Evolutionary conservation across 1,140 invertebrate species (phyloP).

Genomic region (Cydia splendana): DNA sequence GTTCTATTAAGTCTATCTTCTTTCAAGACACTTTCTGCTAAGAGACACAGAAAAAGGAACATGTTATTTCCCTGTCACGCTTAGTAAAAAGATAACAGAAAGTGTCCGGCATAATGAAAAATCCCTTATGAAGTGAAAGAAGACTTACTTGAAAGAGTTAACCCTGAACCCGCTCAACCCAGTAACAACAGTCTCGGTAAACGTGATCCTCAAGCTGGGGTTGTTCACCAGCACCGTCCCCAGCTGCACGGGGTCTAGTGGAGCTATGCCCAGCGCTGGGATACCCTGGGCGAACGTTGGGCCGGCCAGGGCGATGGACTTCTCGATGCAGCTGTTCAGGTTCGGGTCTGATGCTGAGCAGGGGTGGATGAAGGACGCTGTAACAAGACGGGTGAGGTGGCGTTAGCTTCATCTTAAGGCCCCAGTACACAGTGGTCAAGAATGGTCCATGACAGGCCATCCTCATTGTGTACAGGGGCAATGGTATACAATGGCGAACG

Average conservation of each 20-base stretch:
- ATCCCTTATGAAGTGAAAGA: not conserved
- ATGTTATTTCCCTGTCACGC: no score
- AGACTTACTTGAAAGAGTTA: conserved; percentile 70
- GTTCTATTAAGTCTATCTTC: no score
- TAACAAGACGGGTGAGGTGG: conserved; percentile 38
- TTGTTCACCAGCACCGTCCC: conserved; percentile 70
- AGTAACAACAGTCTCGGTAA: conserved; percentile 68
- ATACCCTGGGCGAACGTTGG: conserved; percentile 77
- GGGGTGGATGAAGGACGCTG: conserved; percentile 80
- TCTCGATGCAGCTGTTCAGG: conserved; percentile 76
- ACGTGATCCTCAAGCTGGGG: conserved; percentile 64
- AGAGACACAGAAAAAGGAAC: no score
- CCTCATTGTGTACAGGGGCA: no score
- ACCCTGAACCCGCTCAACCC: conserved; percentile 63
- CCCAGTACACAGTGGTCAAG: no score
- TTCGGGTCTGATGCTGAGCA: conserved; percentile 79
- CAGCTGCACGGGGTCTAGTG: conserved; percentile 75
- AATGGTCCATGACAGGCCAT: no score
- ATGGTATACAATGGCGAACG: no score
- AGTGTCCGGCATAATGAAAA: no score
- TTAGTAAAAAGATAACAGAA: no score
- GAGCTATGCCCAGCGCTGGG: conserved; percentile 75
- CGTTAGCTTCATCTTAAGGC: no score
- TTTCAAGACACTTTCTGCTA: no score
- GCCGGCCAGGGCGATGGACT: conserved; percentile 63